Base-by-base conservation (phyloP, 92 coral and sea anemone genomes). In the Heliopora coerulea region DNA sequence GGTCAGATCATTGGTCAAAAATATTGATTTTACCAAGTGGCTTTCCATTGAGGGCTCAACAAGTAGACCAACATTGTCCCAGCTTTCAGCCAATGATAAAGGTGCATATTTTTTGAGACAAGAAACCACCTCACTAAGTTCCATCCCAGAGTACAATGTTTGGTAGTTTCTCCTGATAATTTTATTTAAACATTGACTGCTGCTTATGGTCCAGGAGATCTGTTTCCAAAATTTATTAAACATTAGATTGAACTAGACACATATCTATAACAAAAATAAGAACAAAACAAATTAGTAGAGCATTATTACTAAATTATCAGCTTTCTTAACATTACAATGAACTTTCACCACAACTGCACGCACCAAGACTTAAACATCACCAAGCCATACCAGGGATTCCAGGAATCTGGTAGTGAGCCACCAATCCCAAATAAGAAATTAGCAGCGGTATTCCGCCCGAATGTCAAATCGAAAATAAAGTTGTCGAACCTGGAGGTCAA, bases 41-140 rank as follows among this genome's bases (percentile, higher is more conserved):
- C 58, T 65, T 26, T 78, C 82, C 13, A 30, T 70, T 10, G 95
- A 79, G 2, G 99, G 99, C 67, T 95, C 96, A 24, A 95, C 96
- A 14, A 95, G 91, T 75, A 95, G 82, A 1, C 99, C 99, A 8
- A 95, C 99, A 39, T 95, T 95, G 77, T 95, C 99, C 99, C 99
- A 95, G 33, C 78, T 77, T 37, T 95, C 91, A 27, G 99, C 99
- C 37, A 95, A 88, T 18, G 90, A 75, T 9, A 87, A 30, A 8
- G 99, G 96, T 3, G 99, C 99, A 72, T 83, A 90, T 15, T 72
- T 64, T 46, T 90, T 86, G 17, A 95, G 86, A 56, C 50, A 85
- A 8, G 81, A 56, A 19, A 88, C 91, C 27, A 95, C 84, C 58
- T 91, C 88, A 10, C 73, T 65, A 8, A 95, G 85, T 23, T 95